Conservation (phyloP, 2,797 vertebrate genomes). For the Sorex maritimensis region DNA sequence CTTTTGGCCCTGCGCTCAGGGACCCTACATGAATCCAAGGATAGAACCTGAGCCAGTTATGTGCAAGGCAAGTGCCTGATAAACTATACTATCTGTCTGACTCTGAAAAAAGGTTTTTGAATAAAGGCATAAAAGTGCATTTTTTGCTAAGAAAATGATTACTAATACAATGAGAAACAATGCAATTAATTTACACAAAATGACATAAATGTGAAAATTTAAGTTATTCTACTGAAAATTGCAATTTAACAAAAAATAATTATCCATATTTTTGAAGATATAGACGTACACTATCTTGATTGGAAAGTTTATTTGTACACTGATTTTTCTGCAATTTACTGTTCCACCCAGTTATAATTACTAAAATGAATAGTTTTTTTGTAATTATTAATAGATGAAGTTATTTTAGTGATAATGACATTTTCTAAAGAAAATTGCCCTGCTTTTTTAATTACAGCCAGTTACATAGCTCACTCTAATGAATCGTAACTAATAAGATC, state of each 20-base stretch:
- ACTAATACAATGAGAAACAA: background rate
- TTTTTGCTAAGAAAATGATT: background rate
- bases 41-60: background rate
- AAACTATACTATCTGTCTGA: too few species aligned
- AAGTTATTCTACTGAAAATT: conserved; percentile 9
- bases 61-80: background rate
- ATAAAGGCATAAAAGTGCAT: too few species aligned
- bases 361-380: background rate
- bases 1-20: too few species aligned
- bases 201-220: background rate
- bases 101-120: too few species aligned
- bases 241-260: background rate
- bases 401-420: background rate
- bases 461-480: background rate
- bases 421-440: conserved; percentile 31
- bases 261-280: background rate
- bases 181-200: background rate
- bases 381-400: background rate
- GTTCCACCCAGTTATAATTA: background rate
- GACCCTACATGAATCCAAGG: background rate
- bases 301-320: background rate
- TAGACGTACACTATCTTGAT: background rate
- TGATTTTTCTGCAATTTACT: background rate
- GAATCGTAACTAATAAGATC: background rate
- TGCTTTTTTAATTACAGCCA: background rate